Evolutionary conservation across 1,140 invertebrate species (phyloP), one percentile per base, ranked within the genome.

Genomic region (Caenorhabditis tropicalis): DNA sequence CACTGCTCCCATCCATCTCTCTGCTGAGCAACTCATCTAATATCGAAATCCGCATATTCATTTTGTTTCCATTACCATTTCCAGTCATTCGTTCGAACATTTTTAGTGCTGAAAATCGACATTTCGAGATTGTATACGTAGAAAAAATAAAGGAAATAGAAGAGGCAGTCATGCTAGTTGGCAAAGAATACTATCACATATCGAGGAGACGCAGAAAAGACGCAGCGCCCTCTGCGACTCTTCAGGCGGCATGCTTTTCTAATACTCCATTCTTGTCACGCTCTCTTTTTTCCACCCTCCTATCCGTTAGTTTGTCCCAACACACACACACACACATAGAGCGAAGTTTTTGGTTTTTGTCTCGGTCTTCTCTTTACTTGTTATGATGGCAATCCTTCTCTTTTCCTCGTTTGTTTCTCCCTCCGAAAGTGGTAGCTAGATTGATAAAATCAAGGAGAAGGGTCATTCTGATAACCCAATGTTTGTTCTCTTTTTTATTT

Each of bases 61-160:
- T 74, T 31, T 74, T 74, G 29, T 74, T 74, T 12, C 65, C 65
- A 74, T 74, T 74, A 21, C 65, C 65, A 74, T 74, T 74, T 21
- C 65, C 65, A 74, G 65, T 74, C 36, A 43, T 39, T 43, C 65
- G 65, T 39, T 74, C 65, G 36, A 74, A 74, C 65, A 74, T 74
- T 74, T 58, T 74, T 24, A 2, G n/a, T 74, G 65, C 65, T 74
- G 36, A 74, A 74, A 74, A 74, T 43, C 36, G 33, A 74, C 33
- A 46, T 46, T 74, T 74, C 9, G 29, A 43, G 65, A 24, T 24
- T 43, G 58, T 33, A 33, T 43, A 74, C 36, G 36, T 43, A 43
- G 65, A 43, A 43, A 74, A 74, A 74, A 36, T 33, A 36, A 46
- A 46, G 65, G 36, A 74, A 74, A 74, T 74, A 74, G 29, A 74